Evolutionary conservation across 2,888 invertebrate species (phyloP), one percentile per base, ranked within the genome.

Genomic region (Eupithecia inturbata): DNA sequence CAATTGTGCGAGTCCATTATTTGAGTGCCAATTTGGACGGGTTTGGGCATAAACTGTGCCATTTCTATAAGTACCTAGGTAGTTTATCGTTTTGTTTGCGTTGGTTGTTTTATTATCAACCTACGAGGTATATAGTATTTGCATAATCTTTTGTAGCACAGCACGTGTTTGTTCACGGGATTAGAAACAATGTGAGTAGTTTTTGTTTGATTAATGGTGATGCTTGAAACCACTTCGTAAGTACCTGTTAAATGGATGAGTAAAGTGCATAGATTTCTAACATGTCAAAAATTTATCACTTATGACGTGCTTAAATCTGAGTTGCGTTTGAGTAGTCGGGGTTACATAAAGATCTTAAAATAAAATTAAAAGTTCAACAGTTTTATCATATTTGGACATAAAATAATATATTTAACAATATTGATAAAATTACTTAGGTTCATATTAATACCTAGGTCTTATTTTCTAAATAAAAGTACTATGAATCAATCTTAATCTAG

Each of bases 1-100:
- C 45, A 28, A 45, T 45, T 16, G 57, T 22, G 14, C 16, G 45
- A 19, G 31, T 62, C 31, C 16, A 28, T 19, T n/a, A 53, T 53
- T 68, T 49, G 33, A 10, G 63, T 70, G 63, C 62, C n/a, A 63
- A 63, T 45, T 60, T 64, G 28, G 62, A 64, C 66, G 36, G 14
- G n/a, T 26, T 39, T n/a, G 39, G 39, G 14, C 66, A 39, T 36
- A 39, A 36, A 39, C 39, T 66, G 69, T 62, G 26, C 66, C n/a
- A 39, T 66, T 66, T 41, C n/a, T 39, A 66, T 22, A 62, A 19
- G 22, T 31, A 62, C 33, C 62, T 22, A 7, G 10, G 53, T 53
- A 39, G 39, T 75, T 72, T 72, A 75, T 75, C 41, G 72, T 71
- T 70, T 75, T 72, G 71, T 75, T 72, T 75, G 67, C 69, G 31